Evolutionary conservation across 2,797 vertebrate species (phyloP), one percentile per base, ranked within the genome.

Genomic region (Sebastes hopkinsi): DNA sequence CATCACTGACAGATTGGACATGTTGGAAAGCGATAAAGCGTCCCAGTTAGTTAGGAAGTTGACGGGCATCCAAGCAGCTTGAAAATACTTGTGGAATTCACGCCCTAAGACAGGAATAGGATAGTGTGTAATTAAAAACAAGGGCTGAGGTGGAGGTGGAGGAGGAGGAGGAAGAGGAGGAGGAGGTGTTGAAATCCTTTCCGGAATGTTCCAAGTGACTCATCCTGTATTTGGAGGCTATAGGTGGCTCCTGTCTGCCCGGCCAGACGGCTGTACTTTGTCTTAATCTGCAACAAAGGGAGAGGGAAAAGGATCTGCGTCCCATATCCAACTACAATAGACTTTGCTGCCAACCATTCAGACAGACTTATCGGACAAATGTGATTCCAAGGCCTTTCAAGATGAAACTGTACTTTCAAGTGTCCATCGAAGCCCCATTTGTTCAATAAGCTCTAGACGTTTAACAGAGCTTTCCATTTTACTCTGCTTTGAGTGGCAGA

Each of bases 91-190:
- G 90, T 77, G 93, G 91, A 94, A 94, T 94, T 94, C 84, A 86
- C 81, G 87, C 94, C 92, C 86, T 90, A 12, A 92, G 88, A 94
- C 88, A 85, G 95, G 90, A 95, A 95, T 89, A 91, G 92, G 94
- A 94, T 94, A 95, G 90, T 90, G 89, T 94, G 92, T 95, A 95
- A 96, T 96, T 96, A 95, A 95, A 95, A 92, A 84, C 83, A 88
- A 84, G 87, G 75, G 59, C 14, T 67, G 38, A 61, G 38, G 27
- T 58, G 72, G 55, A 16, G 30, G 38, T 3, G 64, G 60, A 22
- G 66, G 66, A 3, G 16, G 72, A 12, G 59, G 20, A 2, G 10
- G 71, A 11, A 29, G 22, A 2, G 58, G 62, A 2, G 10, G 68
- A 8, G 8, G 46, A 81, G 71, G 78, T 81, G 87, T 84, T 88